phyloP scores from a whole-genome alignment of 2,113 vertebrate species.

The Hippopotamus amphibius region DNA sequence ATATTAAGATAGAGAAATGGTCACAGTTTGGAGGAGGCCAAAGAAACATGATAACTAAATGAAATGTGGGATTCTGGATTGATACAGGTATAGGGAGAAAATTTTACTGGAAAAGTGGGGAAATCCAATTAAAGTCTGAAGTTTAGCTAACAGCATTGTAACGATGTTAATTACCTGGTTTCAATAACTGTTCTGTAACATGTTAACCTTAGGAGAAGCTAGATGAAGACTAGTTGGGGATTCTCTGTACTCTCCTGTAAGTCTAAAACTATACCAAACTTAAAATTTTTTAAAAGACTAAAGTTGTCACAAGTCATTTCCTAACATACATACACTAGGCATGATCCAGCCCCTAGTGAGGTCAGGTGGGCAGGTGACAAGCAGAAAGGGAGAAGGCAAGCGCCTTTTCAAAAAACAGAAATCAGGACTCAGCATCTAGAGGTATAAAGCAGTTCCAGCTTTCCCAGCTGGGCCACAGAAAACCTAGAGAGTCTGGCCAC shows the following conservation, averaged over 20 bases:
- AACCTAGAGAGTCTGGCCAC: neutral
- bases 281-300: conserved; percentile 62
- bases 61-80: neutral
- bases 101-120: neutral
- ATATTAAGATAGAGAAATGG: neutral
- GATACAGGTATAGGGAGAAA: neutral
- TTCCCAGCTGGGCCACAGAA: neutral
- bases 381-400: neutral
- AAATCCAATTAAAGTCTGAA: conserved; percentile 25
- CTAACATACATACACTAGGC: neutral
- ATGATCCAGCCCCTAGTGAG: neutral
- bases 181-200: neutral
- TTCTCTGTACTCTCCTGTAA: neutral
- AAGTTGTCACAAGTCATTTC: neutral
- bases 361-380: neutral
- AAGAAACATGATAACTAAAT: neutral
- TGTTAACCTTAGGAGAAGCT: neutral
- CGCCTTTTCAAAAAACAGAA: neutral
- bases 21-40: neutral
- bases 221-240: neutral
- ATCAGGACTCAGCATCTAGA: neutral
- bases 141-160: neutral
- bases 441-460: neutral
- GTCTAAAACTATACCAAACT: conserved; percentile 60
- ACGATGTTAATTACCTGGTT: neutral